phyloP scores from a whole-genome alignment of 2,113 vertebrate species.

The Apteryx mantelli region DNA sequence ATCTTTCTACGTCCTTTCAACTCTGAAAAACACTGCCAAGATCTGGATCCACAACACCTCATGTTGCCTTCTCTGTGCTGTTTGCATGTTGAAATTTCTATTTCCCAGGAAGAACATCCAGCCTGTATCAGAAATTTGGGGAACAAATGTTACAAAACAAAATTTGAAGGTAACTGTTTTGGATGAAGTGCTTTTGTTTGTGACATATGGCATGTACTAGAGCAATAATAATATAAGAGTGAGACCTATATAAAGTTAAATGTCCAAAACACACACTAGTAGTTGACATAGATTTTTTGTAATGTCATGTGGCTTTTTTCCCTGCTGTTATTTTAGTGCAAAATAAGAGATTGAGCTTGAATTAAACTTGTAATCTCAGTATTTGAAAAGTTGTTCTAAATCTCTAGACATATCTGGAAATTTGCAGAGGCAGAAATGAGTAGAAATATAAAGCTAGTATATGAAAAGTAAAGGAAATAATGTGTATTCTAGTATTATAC shows the following conservation, averaged over 20 bases:
- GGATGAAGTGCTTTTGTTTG: not conserved
- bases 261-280: not conserved
- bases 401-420: not conserved
- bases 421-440: not conserved
- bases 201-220: not conserved
- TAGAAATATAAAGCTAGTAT: not conserved
- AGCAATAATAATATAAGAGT: not conserved
- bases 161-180: not conserved
- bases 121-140: not conserved
- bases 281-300: not conserved
- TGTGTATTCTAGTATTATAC: not conserved
- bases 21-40: not conserved
- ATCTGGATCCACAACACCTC: not conserved
- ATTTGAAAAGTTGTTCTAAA: not conserved
- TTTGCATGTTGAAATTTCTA: not conserved
- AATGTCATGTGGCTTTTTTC: not conserved
- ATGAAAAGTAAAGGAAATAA: not conserved
- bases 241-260: not conserved
- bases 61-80: not conserved
- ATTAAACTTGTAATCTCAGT: not conserved
- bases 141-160: not conserved
- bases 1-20: not conserved
- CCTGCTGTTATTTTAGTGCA: not conserved
- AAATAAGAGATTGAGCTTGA: not conserved
- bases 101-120: not conserved